phyloP scores from a whole-genome alignment of 2,888 invertebrate genomes.

The Drosophila pegasa region DNA sequence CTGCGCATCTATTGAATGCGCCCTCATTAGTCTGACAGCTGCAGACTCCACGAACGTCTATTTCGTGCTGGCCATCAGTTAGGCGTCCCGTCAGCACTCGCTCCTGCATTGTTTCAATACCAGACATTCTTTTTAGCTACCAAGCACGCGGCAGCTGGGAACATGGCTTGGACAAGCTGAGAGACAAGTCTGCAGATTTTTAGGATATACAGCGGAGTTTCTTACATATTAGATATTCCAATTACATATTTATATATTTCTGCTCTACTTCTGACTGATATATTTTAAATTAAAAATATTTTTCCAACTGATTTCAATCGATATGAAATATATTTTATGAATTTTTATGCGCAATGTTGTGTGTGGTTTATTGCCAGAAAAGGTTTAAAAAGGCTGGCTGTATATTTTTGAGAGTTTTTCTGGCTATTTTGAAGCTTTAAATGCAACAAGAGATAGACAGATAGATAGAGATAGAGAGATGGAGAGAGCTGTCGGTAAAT shows the following conservation, averaged over 20 bases:
- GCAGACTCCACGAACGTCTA: constrained; percentile 8
- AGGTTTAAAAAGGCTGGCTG: no score
- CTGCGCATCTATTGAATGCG: constrained; percentile 42
- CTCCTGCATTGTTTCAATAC: constrained; percentile 31
- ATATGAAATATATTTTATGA: no score
- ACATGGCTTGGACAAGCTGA: not conserved
- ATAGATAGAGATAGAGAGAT: no score
- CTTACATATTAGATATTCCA: not conserved
- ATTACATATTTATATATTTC: not conserved
- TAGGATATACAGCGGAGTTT: not conserved
- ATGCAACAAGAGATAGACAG: constrained; percentile 33
- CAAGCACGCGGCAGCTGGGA: not conserved
- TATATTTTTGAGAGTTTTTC: no score
- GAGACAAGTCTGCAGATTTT: not conserved
- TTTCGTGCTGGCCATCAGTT: constrained; percentile 42
- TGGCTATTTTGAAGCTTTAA: constrained; percentile 50
- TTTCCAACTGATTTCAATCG: no score
- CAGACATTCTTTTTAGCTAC: constrained; percentile 29
- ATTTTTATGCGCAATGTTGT: no score
- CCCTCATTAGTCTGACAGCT: constrained; percentile 56
- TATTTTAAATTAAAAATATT: not conserved
- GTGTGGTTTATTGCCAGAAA: not conserved
- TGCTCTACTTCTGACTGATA: not conserved
- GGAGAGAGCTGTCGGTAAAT: constrained; percentile 21
- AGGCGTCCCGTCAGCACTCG: constrained; percentile 33